Conservation (phyloP, 2,888 invertebrate genomes). For the Limenitis camilla region DNA sequence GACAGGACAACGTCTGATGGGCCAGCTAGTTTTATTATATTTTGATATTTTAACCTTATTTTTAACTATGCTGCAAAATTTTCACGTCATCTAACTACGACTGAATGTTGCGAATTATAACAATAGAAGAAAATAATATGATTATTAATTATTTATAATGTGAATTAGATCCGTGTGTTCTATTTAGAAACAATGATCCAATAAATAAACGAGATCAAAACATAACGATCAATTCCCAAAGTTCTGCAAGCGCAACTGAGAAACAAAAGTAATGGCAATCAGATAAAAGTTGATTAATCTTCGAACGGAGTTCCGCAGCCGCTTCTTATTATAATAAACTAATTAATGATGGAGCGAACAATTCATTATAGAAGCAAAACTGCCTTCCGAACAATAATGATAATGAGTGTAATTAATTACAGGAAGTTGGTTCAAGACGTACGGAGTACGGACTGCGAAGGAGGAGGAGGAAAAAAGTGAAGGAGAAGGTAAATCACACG, state of each 20-base stretch:
- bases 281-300: slow-evolving; percentile 73
- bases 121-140: no score
- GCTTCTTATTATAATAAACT: slow-evolving; percentile 74
- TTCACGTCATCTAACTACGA: no score
- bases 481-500: neutral
- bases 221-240: slow-evolving; percentile 19
- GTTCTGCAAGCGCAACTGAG: slow-evolving; percentile 25
- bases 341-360: slow-evolving; percentile 73
- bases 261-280: slow-evolving; percentile 53
- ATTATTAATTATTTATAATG: neutral
- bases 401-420: slow-evolving; percentile 75
- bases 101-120: no score
- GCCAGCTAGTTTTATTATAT: no score
- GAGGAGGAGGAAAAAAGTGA: slow-evolving; percentile 33
- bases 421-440: slow-evolving; percentile 71
- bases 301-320: slow-evolving; percentile 60
- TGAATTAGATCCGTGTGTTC: neutral
- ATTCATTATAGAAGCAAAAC: slow-evolving; percentile 75
- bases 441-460: slow-evolving; percentile 42
- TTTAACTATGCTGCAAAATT: no score
- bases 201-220: slow-evolving; percentile 10
- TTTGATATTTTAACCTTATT: no score
- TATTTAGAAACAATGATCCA: neutral
- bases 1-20: no score
- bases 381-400: slow-evolving; percentile 75